phyloP scores from a whole-genome alignment of 2,888 invertebrate species.

The Chironomus tentans region DNA sequence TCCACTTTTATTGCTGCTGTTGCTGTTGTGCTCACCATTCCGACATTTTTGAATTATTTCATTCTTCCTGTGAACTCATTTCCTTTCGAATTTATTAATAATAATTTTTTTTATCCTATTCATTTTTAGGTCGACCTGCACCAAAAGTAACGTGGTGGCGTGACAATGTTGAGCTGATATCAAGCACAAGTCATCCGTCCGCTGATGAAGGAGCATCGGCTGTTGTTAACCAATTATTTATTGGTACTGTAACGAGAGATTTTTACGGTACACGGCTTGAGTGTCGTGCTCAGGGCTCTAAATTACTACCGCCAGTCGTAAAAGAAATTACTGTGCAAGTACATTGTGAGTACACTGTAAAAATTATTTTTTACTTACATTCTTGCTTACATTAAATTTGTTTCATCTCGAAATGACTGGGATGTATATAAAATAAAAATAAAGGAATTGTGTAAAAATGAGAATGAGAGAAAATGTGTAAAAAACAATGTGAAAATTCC shows the following conservation, averaged over 20 bases:
- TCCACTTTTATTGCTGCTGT: background rate
- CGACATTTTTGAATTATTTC: background rate
- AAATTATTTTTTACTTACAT: background rate
- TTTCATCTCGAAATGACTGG: no score
- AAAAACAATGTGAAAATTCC: no score
- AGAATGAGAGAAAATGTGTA: no score
- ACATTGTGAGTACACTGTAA: constrained; percentile 46
- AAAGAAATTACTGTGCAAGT: constrained; percentile 71
- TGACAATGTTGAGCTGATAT: constrained; percentile 57
- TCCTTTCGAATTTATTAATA: background rate
- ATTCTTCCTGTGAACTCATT: background rate
- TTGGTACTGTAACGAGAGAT: constrained; percentile 60
- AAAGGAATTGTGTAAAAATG: no score
- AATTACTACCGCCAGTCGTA: constrained; percentile 56
- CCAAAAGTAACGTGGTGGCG: constrained; percentile 80
- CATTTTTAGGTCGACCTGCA: constrained; percentile 60
- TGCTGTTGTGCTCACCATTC: background rate
- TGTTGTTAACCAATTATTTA: constrained; percentile 65
- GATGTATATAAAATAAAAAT: no score
- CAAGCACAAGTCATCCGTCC: constrained; percentile 56
- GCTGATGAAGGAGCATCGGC: constrained; percentile 52
- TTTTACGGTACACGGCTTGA: constrained; percentile 65
- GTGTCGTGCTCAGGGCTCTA: constrained; percentile 68
- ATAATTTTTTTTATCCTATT: background rate
- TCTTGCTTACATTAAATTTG: background rate